Evolutionary conservation across 2,113 vertebrate species (phyloP).

Genomic region (Microcebus griseorufus): DNA sequence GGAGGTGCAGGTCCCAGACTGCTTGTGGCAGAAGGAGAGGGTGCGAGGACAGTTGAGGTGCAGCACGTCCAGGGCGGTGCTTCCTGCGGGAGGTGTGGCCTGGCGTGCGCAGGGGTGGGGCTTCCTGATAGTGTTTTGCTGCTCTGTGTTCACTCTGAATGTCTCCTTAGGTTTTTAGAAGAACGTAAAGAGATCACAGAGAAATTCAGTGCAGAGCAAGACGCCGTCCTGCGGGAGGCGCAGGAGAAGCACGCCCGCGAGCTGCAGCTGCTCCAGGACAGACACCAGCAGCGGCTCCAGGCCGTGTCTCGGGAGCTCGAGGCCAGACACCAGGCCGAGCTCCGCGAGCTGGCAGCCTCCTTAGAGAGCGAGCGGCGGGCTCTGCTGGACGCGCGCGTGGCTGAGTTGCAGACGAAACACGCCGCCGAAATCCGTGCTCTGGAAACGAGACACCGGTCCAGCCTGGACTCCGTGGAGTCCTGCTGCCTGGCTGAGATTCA

Average conservation of each 20-base stretch:
- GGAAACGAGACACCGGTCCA: constrained; percentile 88
- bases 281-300: constrained; percentile 74
- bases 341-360: constrained; percentile 67
- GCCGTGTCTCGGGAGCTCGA: constrained; percentile 82
- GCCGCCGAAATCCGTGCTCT: constrained; percentile 86
- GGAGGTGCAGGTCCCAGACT: not conserved
- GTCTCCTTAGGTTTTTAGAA: constrained; percentile 87
- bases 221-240: constrained; percentile 83
- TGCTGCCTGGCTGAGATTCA: constrained; percentile 92
- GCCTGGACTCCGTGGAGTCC: constrained; percentile 91
- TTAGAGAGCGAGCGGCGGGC: constrained; percentile 82
- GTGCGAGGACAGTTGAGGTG: not conserved
- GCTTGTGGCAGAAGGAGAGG: not conserved
- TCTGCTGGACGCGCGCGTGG: constrained; percentile 84
- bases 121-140: rapidly evolving
- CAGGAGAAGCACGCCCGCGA: constrained; percentile 81
- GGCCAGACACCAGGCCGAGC: constrained; percentile 81
- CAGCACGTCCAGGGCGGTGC: rapidly evolving
- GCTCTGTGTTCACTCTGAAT: not conserved
- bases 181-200: constrained; percentile 85
- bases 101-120: rapidly evolving
- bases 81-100: not conserved
- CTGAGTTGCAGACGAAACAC: constrained; percentile 85
- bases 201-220: constrained; percentile 83
- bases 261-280: constrained; percentile 78